Base-by-base conservation (phyloP, 1,140 invertebrate genomes). In the Anastrepha obliqua region DNA sequence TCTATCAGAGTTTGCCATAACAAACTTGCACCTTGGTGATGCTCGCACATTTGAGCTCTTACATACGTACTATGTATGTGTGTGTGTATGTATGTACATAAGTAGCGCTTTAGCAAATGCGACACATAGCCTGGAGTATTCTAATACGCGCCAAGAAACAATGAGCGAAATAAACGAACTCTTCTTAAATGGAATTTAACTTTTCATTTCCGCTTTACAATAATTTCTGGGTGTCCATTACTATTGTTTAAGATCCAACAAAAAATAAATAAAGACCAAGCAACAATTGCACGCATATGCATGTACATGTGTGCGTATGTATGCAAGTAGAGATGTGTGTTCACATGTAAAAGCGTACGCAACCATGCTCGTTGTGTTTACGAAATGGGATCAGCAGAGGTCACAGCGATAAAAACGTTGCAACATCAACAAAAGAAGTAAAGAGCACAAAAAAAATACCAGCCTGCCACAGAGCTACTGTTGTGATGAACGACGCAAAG, bases 401-500 rank as follows among this genome's bases (percentile, higher is more conserved):
- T 9, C 74, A 81, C 47, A 58, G 17, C 17, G 8, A 81, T 55
- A 81, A 81, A 13, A 55, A 29, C 74, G 11, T 51, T 81, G 74
- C 74, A 81, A 81, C 51, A 81, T 81, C 74, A 55, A 81, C 47
- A 42, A 55, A 15, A 55, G 20, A 17, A 44, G 67, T 74, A 42
- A 13, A 39, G 67, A 29, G 13, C 74, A 81, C 17, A 74, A 74
- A 70, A n/a, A 74, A 74, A 81, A 17, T 9, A 55, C n/a, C 47
- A 81, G 67, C 67, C 17, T 74, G 67, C 67, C 44, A 74, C 67
- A 42, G 13, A 5, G 67, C 67, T 20, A 81, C 74, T n/a, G 13
- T 42, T 70, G 9, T 74, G 70, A 74, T 74, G 70, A 74, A 74
- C 70, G 17, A 74, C 15, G 29, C 70, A 74, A 5, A 55, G 74